Base-by-base conservation (phyloP, 2,113 vertebrate genomes). In the Hystrix cristata region DNA sequence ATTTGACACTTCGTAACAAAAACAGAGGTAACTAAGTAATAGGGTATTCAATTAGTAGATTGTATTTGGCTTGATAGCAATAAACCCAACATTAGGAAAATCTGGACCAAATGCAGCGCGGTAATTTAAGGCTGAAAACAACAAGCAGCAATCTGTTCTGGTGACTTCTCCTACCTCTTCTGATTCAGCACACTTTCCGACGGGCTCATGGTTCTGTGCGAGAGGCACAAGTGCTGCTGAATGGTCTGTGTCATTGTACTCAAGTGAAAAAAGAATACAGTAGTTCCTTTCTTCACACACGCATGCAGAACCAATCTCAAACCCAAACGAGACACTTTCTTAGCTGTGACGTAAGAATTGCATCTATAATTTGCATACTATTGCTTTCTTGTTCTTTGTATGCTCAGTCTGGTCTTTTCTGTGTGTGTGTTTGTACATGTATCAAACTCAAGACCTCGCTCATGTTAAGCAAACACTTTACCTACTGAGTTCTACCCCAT, bases 71-170 rank as follows among this genome's bases (percentile, higher is more conserved):
- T 78, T 14, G 16, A 79, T 46, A 55, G 91, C 86, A 83, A 16
- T 95, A 95, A 97, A 97, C 90, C 85, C 94, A 93, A 74, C 88
- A 94, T 55, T 38, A 78, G 91, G 88, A 96, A 95, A 98, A 87
- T 1, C 27, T 38, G 74, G 55, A 83, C 71, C 74, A 3, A 43
- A 69, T 90, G 62, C 34, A n/a, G 59, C 69, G 16, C 67, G 21
- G 3, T 55, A 57, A 67, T 81, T 95, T 96, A 74, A 15, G 72
- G 51, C 12, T 38, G 31, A 76, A 79, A 83, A 65, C 48, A 65
- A 27, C 62, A 34, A 48, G 64, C 27, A 51, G 19, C 19, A 48
- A 7, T 46, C 34, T 25, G 4, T n/a, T 89, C 62, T 43, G 79
- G 78, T 59, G 83, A 79, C 57, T 87, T 90, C 67, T 76, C 27